A percentile compares a stretch with the other conserved stretches of the same genome.
phyloP scores from a whole-genome alignment of 1,140 invertebrate species.

The Platorchestia sp. region DNA sequence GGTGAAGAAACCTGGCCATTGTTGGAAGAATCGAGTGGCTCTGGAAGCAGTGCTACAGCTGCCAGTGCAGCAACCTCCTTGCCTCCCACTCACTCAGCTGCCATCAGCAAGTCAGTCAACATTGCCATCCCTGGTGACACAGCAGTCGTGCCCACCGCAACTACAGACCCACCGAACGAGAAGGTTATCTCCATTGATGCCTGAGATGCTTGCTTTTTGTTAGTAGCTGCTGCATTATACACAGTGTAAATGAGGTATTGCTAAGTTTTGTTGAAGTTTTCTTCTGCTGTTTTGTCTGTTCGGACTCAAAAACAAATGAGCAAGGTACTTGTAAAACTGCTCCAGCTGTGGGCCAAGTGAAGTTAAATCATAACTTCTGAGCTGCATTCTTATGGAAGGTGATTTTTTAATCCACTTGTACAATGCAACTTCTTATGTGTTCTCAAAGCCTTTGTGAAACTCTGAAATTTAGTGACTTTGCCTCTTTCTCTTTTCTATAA shows the following conservation, averaged over 20 bases:
- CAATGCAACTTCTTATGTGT: not conserved
- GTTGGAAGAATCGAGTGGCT: conserved; percentile 60
- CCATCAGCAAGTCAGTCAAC: conserved; percentile 10
- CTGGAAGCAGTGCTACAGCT: not conserved
- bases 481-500: not conserved
- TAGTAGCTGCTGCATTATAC: not conserved
- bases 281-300: not conserved
- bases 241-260: not conserved
- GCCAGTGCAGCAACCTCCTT: not conserved
- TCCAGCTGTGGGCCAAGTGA: not conserved
- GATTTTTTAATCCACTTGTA: not conserved
- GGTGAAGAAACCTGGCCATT: conserved; percentile 62
- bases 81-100: conserved; percentile 16
- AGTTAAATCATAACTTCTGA: not conserved
- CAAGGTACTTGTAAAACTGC: not conserved
- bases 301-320: no score
- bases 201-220: not conserved
- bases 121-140: not conserved
- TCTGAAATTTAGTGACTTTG: not conserved
- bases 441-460: not conserved
- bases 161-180: not conserved
- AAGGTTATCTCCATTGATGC: not conserved
- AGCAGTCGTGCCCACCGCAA: not conserved
- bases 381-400: not conserved
- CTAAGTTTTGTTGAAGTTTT: not conserved